These are phyloP conservation scores for Drosophila fungiperda DNA, from an alignment of 2,888 invertebrate species.

Conservation along the genomic window DNA sequence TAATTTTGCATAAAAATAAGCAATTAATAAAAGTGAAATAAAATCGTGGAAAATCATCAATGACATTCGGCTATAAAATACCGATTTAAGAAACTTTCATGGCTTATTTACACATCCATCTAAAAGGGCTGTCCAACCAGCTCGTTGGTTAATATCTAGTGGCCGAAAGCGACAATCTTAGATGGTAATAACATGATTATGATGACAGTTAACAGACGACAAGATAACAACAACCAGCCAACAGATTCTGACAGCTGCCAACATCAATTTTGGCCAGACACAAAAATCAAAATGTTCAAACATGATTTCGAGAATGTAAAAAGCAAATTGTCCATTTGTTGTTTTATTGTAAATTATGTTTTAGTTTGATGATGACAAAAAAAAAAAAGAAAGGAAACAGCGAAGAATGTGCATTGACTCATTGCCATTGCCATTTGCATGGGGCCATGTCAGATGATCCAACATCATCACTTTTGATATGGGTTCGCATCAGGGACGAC, in stretches of 20 bases:
- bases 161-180: neutral
- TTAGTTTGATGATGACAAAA: constrained; percentile 10
- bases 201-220: constrained; percentile 20
- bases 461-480: constrained; percentile 1
- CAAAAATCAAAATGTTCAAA: neutral
- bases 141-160: neutral
- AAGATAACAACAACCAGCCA: constrained; percentile 1
- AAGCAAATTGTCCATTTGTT: constrained; percentile 32
- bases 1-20: neutral
- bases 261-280: constrained; percentile 49
- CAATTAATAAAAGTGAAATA: neutral
- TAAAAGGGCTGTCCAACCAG: neutral
- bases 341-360: constrained; percentile 42
- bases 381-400: neutral
- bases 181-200: constrained; percentile 26
- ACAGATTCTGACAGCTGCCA: constrained; percentile 61
- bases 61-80: neutral
- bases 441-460: constrained; percentile 38
- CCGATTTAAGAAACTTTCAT: neutral
- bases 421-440: constrained; percentile 69
- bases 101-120: neutral
- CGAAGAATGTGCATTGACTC: constrained; percentile 34
- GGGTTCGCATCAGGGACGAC: neutral
- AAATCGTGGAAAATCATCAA: neutral
- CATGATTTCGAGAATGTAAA: neutral